Percentiles rank a stretch among this genome's conserved stretches.
phyloP scores from a whole-genome alignment of 2,888 invertebrate species.

The Colostygia pectinataria region DNA sequence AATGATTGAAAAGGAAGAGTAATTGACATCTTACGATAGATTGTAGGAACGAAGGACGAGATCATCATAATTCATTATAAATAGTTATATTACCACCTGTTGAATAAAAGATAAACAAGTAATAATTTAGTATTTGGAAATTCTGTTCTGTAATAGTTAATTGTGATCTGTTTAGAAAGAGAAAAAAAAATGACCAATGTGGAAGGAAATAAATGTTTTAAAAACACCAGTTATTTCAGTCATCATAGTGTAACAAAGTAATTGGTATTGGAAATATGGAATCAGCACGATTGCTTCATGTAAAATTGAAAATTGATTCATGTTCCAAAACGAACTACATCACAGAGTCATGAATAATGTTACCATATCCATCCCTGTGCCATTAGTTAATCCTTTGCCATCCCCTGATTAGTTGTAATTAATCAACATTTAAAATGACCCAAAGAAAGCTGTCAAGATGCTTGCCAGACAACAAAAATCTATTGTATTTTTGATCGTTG shows the following conservation, averaged over 20 bases:
- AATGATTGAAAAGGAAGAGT: slow-evolving; percentile 42
- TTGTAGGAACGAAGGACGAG: slow-evolving; percentile 40
- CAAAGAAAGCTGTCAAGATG: slow-evolving; percentile 82
- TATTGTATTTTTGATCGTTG: slow-evolving; percentile 66
- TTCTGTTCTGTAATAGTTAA: slow-evolving; percentile 51
- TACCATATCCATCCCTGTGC: slow-evolving; percentile 6
- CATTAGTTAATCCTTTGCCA: slow-evolving; percentile 9
- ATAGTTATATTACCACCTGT: slow-evolving; percentile 29
- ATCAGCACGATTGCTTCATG: neutral
- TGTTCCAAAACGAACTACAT: slow-evolving; percentile 12
- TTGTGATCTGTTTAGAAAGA: slow-evolving; percentile 68
- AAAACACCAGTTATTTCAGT: slow-evolving; percentile 64
- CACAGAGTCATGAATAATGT: neutral
- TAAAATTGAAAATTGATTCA: neutral
- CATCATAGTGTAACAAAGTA: slow-evolving; percentile 50
- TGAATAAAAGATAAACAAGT: slow-evolving; percentile 30
- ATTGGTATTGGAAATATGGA: slow-evolving; percentile 22
- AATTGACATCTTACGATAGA: slow-evolving; percentile 58
- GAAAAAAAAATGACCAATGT: slow-evolving; percentile 72
- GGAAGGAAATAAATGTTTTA: slow-evolving; percentile 78
- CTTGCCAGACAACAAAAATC: slow-evolving; percentile 67
- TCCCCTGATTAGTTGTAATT: slow-evolving; percentile 14
- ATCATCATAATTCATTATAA: slow-evolving; percentile 37
- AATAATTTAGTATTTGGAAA: slow-evolving; percentile 55
- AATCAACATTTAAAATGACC: slow-evolving; percentile 35